Conservation (phyloP, 1,140 invertebrate species). For the Drosophila cardini region DNA sequence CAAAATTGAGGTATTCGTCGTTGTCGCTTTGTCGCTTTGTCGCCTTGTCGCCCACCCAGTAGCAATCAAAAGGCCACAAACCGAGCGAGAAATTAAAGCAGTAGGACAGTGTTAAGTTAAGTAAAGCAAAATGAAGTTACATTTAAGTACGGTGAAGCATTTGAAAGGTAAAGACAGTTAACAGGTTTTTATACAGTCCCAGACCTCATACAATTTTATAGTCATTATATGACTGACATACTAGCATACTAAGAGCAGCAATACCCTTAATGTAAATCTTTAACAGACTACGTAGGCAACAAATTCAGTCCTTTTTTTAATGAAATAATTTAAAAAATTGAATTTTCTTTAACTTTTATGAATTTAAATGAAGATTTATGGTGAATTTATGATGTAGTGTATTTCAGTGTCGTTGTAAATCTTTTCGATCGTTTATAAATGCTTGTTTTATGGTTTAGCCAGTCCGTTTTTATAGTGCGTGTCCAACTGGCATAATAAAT, state of each 20-base stretch:
- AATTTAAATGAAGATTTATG: no score
- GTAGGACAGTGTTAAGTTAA: conserved; percentile 28
- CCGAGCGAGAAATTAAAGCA: conserved; percentile 57
- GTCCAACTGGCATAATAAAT: conserved; percentile 72
- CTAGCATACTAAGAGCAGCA: no score
- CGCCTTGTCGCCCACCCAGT: conserved; percentile 43
- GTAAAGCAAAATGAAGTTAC: conserved; percentile 3
- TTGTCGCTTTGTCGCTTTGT: conserved; percentile 43
- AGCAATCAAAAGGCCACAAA: conserved; percentile 41
- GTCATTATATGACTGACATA: conserved; percentile 17
- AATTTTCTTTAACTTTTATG: not conserved
- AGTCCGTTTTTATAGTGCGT: conserved; percentile 66
- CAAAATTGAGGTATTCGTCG: not conserved
- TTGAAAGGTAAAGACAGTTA: conserved; percentile 12
- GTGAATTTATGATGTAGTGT: conserved; percentile 5
- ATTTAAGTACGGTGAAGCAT: not conserved
- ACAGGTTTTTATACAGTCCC: conserved; percentile 32
- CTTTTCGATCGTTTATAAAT: conserved; percentile 12
- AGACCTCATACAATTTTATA: conserved; percentile 11
- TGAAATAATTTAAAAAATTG: not conserved
- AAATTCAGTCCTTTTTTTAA: no score
- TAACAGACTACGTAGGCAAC: no score
- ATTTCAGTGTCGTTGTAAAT: conserved; percentile 14
- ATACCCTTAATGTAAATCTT: no score
- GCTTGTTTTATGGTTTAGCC: conserved; percentile 26